These are phyloP conservation scores for Leptinotarsa undecemlineata DNA, from an alignment of 1,140 invertebrate species.

Conservation along the genomic window DNA sequence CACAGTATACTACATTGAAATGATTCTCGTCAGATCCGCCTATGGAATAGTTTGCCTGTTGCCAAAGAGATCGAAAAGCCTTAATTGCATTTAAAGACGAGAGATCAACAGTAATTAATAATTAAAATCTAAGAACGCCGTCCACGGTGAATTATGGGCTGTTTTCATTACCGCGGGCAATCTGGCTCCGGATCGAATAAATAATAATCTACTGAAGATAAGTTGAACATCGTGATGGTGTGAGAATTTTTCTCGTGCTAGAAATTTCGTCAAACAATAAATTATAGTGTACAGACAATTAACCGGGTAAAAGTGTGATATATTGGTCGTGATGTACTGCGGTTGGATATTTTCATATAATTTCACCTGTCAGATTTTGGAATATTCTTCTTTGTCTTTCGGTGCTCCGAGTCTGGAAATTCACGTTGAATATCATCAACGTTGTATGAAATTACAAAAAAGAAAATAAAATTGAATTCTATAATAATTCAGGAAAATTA, in stretches of 20 bases:
- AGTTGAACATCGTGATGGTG: constrained; percentile 22
- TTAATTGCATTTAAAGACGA: constrained; percentile 41
- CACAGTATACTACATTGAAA: too few relatives aligned
- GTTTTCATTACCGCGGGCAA: constrained; percentile 25
- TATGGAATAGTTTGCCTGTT: neutral
- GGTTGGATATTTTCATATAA: neutral
- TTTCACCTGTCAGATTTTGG: too few relatives aligned
- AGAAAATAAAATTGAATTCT: too few relatives aligned
- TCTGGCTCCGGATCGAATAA: constrained; percentile 14
- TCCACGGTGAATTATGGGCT: constrained; percentile 35
- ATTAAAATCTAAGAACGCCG: constrained; percentile 33
- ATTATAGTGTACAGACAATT: constrained; percentile 18
- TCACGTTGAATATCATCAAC: too few relatives aligned
- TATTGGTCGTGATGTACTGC: constrained; percentile 5
- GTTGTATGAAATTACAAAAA: too few relatives aligned
- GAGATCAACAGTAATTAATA: constrained; percentile 41
- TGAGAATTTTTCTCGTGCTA: constrained; percentile 14
- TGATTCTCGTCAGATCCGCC: neutral
- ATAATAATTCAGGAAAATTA: too few relatives aligned
- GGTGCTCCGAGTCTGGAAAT: too few relatives aligned
- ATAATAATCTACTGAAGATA: constrained; percentile 24
- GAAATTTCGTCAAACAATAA: constrained; percentile 25
- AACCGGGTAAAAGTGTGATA: constrained; percentile 14
- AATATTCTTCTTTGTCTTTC: too few relatives aligned
- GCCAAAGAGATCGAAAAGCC: constrained; percentile 12